phyloP scores from a whole-genome alignment of 2,797 vertebrate genomes.

The Mormyrops boulengeri region DNA sequence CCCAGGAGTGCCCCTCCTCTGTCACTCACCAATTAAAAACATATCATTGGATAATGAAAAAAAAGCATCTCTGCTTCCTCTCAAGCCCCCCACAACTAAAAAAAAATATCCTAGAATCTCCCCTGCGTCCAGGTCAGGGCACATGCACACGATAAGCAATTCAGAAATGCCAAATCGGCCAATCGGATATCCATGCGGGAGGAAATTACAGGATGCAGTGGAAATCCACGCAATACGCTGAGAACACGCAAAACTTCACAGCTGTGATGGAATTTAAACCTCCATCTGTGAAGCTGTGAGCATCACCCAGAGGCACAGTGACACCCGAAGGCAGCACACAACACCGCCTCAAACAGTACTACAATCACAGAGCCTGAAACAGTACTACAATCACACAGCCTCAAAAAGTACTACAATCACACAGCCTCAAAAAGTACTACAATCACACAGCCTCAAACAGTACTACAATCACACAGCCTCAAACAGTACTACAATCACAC shows the following conservation, averaged over 20 bases:
- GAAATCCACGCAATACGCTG: not conserved
- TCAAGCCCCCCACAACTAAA: not conserved
- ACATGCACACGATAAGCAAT: not conserved
- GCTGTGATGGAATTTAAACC: not conserved
- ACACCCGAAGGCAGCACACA: not conserved
- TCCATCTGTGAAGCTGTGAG: not conserved
- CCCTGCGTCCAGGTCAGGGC: not conserved
- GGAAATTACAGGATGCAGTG: not conserved
- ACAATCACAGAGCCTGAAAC: no score
- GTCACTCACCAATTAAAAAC: not conserved
- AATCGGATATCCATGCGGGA: not conserved
- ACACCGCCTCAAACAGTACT: not conserved
- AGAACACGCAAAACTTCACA: not conserved
- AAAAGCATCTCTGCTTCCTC: not conserved
- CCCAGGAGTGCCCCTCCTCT: not conserved
- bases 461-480: not conserved
- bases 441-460: not conserved
- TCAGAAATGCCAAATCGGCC: not conserved
- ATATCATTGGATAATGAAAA: not conserved
- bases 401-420: not conserved
- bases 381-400: no score
- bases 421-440: not conserved
- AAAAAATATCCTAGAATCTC: not conserved
- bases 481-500: not conserved
- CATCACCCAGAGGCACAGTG: not conserved